phyloP scores from a whole-genome alignment of 2,888 invertebrate species.

The Octonoba sinensis region DNA sequence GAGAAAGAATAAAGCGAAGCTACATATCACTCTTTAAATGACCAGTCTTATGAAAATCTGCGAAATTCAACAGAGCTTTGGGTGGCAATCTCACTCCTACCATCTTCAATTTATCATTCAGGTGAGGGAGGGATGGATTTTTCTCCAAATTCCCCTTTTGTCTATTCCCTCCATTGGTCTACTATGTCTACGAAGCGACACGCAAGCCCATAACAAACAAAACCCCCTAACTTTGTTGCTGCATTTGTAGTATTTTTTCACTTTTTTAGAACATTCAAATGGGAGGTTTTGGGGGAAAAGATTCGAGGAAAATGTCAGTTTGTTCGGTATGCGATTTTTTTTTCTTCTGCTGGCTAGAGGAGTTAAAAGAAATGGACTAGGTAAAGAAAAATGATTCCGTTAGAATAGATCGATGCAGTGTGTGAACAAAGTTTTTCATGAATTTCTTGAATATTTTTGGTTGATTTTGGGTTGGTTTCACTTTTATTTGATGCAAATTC shows the following conservation, averaged over 20 bases:
- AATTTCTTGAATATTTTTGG: conserved; percentile 52
- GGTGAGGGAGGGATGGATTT: conserved; percentile 24
- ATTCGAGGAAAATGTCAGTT: conserved; percentile 49
- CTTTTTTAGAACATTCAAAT: conserved; percentile 38
- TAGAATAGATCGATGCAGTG: conserved; percentile 52
- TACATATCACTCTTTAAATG: conserved; percentile 26
- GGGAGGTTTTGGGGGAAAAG: conserved; percentile 48
- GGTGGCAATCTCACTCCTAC: conserved; percentile 54
- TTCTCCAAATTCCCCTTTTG: neutral
- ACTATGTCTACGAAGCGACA: conserved; percentile 40
- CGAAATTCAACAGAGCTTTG: conserved; percentile 60
- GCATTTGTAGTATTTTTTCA: conserved; percentile 27
- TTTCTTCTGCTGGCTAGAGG: conserved; percentile 20
- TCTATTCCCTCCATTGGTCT: conserved; percentile 18
- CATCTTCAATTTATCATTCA: conserved; percentile 58
- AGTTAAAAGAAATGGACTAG: conserved; percentile 56
- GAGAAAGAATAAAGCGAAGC: neutral
- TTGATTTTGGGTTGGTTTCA: neutral
- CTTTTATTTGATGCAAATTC: no score
- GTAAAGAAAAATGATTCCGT: conserved; percentile 58
- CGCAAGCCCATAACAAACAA: conserved; percentile 54
- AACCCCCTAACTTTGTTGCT: conserved; percentile 51
- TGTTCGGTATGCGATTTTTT: conserved; percentile 52
- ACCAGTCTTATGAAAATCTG: conserved; percentile 53
- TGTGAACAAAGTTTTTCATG: conserved; percentile 47